Conservation (phyloP, 2,113 vertebrate species). For the Mustelus asterias region DNA sequence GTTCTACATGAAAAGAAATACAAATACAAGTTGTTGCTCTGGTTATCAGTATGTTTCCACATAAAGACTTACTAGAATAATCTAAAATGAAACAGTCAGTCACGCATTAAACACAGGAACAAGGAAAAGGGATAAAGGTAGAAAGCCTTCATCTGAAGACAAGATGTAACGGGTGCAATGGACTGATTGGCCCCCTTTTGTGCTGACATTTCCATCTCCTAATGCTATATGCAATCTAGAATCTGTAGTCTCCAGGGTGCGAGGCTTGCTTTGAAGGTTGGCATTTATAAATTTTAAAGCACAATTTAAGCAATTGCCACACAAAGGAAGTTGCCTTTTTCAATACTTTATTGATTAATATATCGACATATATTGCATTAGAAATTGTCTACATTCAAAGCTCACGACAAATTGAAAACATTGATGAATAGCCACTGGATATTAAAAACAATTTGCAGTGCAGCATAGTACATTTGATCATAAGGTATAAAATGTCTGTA, state of each 20-base stretch:
- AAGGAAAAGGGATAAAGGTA: background rate
- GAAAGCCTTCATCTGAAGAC: background rate
- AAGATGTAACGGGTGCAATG: background rate
- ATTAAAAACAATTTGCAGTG: background rate
- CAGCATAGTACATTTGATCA: background rate
- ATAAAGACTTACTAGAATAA: background rate
- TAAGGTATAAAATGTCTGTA: background rate
- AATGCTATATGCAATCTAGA: background rate
- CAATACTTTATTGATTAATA: constrained; percentile 27
- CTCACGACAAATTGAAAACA: background rate
- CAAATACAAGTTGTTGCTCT: background rate
- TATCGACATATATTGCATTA: constrained; percentile 11
- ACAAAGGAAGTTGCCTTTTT: background rate
- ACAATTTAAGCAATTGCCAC: background rate
- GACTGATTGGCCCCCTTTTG: background rate
- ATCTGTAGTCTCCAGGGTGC: background rate
- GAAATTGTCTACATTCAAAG: constrained; percentile 21
- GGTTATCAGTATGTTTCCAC: background rate
- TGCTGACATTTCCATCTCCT: background rate
- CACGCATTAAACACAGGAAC: background rate
- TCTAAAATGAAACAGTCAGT: background rate
- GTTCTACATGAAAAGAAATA: background rate
- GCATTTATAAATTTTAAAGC: background rate
- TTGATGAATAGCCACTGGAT: background rate
- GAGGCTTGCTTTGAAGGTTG: background rate